These are phyloP conservation scores for Carcinoscorpius rotundicauda DNA, from an alignment of 1,140 invertebrate species.

Conservation along the genomic window DNA sequence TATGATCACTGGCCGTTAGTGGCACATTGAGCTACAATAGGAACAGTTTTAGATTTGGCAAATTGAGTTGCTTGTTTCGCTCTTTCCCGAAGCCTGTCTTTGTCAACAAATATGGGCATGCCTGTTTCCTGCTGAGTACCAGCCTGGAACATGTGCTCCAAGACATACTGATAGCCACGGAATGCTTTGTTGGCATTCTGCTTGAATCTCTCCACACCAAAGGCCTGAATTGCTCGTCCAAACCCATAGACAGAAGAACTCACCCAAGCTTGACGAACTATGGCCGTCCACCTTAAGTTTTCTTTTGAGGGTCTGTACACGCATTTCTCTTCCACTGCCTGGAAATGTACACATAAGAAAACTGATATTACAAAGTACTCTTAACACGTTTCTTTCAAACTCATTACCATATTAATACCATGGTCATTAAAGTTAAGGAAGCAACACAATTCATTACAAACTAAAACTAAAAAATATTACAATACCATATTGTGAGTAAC, in stretches of 20 bases:
- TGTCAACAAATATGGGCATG: slow-evolving; percentile 49
- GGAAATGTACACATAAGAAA: slow-evolving; percentile 18
- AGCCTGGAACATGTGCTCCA: slow-evolving; percentile 33
- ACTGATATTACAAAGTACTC: not conserved
- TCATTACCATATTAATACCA: too few relatives aligned
- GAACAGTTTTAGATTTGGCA: slow-evolving; percentile 53
- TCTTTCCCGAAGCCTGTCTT: slow-evolving; percentile 47
- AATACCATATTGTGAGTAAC: too few relatives aligned
- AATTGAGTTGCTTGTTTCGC: slow-evolving; percentile 56
- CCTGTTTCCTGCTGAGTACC: not conserved
- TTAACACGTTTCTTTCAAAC: too few relatives aligned
- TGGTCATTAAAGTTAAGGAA: too few relatives aligned
- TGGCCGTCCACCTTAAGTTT: slow-evolving; percentile 58
- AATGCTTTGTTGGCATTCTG: slow-evolving; percentile 68
- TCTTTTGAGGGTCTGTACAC: slow-evolving; percentile 56
- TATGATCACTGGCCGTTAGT: too few relatives aligned
- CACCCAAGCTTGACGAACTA: slow-evolving; percentile 64
- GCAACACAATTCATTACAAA: too few relatives aligned
- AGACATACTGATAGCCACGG: slow-evolving; percentile 66
- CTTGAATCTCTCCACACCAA: slow-evolving; percentile 73
- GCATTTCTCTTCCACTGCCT: slow-evolving; percentile 81
- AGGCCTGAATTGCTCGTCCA: slow-evolving; percentile 67
- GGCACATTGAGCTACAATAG: slow-evolving; percentile 23
- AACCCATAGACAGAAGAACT: slow-evolving; percentile 71
- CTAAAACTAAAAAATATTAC: too few relatives aligned